phyloP scores from a whole-genome alignment of 2,888 invertebrate species.

The Drosophila heteroneura region DNA sequence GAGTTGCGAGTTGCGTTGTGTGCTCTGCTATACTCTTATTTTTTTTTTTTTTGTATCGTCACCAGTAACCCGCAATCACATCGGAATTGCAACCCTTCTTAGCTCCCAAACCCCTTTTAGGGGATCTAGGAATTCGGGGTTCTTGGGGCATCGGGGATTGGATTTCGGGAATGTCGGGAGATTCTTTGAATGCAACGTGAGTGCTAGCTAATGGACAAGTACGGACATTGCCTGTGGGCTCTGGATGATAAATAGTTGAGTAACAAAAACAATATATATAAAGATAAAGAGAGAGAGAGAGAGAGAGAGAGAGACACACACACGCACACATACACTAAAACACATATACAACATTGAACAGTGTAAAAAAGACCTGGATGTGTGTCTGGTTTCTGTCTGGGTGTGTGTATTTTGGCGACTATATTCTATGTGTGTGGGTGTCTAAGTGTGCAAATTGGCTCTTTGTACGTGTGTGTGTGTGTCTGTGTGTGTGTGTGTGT shows the following conservation, averaged over 20 bases:
- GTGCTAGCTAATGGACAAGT: conserved; percentile 49
- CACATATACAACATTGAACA: conserved; percentile 76
- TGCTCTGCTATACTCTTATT: conserved; percentile 50
- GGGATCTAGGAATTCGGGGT: background rate
- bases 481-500: background rate
- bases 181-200: conserved; percentile 13
- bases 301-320: conserved; percentile 24
- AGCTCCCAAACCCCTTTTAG: background rate
- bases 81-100: conserved; percentile 4
- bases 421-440: conserved; percentile 14
- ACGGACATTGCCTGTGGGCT: conserved; percentile 44
- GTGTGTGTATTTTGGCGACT: conserved; percentile 17
- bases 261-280: conserved; percentile 16
- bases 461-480: conserved; percentile 3
- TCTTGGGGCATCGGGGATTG: background rate
- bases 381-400: conserved; percentile 24
- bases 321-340: conserved; percentile 69
- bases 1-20: conserved; percentile 68
- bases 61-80: conserved; percentile 23
- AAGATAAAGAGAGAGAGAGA: conserved; percentile 5
- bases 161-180: conserved; percentile 5
- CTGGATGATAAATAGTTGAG: conserved; percentile 30
- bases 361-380: conserved; percentile 45
- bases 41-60: conserved; percentile 19
- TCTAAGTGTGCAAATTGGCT: conserved; percentile 3